These are phyloP conservation scores for Toxonevra muliebris DNA, from an alignment of 2,888 invertebrate species.

Conservation along the genomic window DNA sequence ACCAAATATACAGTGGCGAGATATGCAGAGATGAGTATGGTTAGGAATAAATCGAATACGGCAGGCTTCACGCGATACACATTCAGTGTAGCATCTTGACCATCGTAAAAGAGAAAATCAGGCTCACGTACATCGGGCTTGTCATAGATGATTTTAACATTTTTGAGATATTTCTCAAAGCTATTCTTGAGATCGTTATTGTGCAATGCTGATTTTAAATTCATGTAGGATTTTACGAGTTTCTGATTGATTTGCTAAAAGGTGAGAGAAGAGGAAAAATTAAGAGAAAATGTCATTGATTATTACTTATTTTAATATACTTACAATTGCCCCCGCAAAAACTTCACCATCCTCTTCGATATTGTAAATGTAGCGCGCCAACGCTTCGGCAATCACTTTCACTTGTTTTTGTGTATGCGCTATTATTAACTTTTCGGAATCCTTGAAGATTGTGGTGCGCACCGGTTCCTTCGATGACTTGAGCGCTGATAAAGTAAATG, in stretches of 20 bases:
- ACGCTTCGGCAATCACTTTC: constrained; percentile 80
- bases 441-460: constrained; percentile 60
- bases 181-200: constrained; percentile 77
- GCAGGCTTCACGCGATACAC: constrained; percentile 98
- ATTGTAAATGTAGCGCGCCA: constrained; percentile 85
- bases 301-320: constrained; percentile 46
- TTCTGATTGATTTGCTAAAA: constrained; percentile 77
- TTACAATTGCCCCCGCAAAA: constrained; percentile 80
- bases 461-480: constrained; percentile 62
- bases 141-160: constrained; percentile 76
- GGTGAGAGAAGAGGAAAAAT: background rate
- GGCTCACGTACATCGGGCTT: constrained; percentile 88
- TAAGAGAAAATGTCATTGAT: background rate
- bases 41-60: constrained; percentile 94
- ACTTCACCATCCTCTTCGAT: constrained; percentile 70
- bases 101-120: constrained; percentile 90
- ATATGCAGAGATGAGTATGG: constrained; percentile 84
- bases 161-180: constrained; percentile 79
- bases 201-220: constrained; percentile 74
- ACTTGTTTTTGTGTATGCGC: constrained; percentile 69
- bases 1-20: constrained; percentile 84
- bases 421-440: constrained; percentile 49
- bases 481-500: constrained; percentile 88
- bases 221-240: constrained; percentile 79
- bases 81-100: constrained; percentile 80